These are phyloP conservation scores for Lineus longissimus DNA, from an alignment of 1,140 invertebrate species.

Conservation along the genomic window DNA sequence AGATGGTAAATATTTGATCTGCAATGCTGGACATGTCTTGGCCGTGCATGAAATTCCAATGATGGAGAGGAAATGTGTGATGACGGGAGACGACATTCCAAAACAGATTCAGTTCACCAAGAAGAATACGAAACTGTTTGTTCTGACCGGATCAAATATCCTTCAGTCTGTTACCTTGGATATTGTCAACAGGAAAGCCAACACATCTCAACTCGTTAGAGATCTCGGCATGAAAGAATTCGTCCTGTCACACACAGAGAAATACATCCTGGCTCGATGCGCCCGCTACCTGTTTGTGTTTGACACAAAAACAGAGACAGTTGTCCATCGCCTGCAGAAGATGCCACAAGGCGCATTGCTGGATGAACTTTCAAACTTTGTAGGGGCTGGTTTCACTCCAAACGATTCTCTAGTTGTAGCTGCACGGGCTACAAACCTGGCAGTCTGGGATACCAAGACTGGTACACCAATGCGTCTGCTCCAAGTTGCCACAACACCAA, in stretches of 20 bases:
- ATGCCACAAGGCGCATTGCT: slow-evolving; percentile 32
- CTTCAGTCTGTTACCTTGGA: slow-evolving; percentile 32
- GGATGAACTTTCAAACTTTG: slow-evolving; percentile 33
- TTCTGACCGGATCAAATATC: slow-evolving; percentile 32
- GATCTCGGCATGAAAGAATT: slow-evolving; percentile 36
- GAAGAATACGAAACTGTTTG: slow-evolving; percentile 27
- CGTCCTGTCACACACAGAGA: slow-evolving; percentile 28
- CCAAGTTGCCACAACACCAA: slow-evolving; percentile 22
- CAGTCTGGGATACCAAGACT: slow-evolving; percentile 37
- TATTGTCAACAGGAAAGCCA: slow-evolving; percentile 24
- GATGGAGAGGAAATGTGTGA: slow-evolving; percentile 35
- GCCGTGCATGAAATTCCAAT: slow-evolving; percentile 65
- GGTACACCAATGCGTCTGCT: slow-evolving; percentile 34
- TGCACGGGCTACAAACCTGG: slow-evolving; percentile 34
- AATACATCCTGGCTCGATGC: slow-evolving; percentile 29
- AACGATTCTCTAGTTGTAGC: slow-evolving; percentile 37
- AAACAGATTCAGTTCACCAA: slow-evolving; percentile 32
- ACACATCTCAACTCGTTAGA: slow-evolving; percentile 25
- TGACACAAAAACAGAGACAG: slow-evolving; percentile 21
- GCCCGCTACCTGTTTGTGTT: slow-evolving; percentile 29
- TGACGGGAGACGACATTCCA: slow-evolving; percentile 29
- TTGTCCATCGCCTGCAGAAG: slow-evolving; percentile 25
- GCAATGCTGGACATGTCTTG: slow-evolving; percentile 73
- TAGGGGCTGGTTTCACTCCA: slow-evolving; percentile 31
- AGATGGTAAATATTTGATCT: slow-evolving; percentile 85